Evolutionary conservation across 1,140 invertebrate species (phyloP).

Genomic region (Zaprionus capensis): DNA sequence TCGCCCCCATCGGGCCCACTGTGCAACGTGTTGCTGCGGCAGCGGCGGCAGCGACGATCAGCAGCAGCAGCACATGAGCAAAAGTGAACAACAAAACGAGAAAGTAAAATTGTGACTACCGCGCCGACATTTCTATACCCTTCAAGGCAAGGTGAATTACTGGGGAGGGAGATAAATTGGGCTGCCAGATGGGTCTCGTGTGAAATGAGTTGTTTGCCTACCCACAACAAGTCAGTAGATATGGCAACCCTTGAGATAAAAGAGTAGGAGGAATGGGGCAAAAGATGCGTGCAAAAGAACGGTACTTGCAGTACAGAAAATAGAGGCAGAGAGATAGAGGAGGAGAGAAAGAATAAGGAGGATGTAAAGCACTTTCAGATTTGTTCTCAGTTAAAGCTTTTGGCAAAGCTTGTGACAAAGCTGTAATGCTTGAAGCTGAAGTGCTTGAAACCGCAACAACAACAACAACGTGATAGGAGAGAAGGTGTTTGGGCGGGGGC

Average conservation of each 20-base stretch:
- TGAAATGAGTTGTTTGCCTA: too few relatives aligned
- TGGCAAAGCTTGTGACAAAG: constrained; percentile 37
- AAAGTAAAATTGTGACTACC: constrained; percentile 9
- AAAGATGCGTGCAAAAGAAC: not conserved
- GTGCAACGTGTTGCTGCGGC: constrained; percentile 75
- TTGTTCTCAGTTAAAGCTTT: constrained; percentile 39
- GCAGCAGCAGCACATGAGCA: constrained; percentile 72
- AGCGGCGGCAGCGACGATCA: constrained; percentile 48
- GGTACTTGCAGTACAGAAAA: too few relatives aligned
- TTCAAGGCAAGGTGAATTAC: not conserved
- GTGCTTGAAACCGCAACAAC: constrained; percentile 34
- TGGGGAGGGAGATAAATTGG: too few relatives aligned
- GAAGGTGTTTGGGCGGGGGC: constrained; percentile 59
- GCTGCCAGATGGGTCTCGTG: too few relatives aligned
- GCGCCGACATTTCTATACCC: constrained; percentile 41
- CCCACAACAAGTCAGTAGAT: too few relatives aligned
- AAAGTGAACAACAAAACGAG: constrained; percentile 52
- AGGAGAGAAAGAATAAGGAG: not conserved
- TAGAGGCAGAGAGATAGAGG: not conserved
- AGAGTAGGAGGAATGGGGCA: not conserved
- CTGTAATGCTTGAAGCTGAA: constrained; percentile 41
- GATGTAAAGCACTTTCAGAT: not conserved
- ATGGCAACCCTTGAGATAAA: too few relatives aligned
- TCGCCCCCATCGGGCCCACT: constrained; percentile 52
- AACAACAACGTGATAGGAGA: constrained; percentile 38